phyloP scores from a whole-genome alignment of 2,888 invertebrate species.

The Steromphala cineraria region DNA sequence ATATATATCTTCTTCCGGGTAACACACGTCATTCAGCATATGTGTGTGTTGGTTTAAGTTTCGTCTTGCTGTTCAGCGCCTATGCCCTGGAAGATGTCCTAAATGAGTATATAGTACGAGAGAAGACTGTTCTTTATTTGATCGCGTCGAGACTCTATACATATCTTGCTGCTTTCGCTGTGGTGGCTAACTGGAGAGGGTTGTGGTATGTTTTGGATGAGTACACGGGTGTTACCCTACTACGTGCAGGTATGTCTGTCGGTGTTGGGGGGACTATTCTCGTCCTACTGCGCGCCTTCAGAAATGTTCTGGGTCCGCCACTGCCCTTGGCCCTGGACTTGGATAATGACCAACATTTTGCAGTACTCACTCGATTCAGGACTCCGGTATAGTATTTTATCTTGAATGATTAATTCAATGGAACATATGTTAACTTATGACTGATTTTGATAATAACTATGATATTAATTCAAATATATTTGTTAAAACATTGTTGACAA shows the following conservation, averaged over 20 bases:
- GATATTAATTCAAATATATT: too few relatives aligned
- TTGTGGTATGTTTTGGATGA: background rate
- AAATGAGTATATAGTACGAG: background rate
- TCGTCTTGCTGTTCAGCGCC: background rate
- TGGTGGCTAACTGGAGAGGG: constrained; percentile 3
- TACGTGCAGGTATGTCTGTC: background rate
- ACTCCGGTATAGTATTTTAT: background rate
- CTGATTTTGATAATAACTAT: too few relatives aligned
- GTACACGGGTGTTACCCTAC: background rate
- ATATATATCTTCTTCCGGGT: background rate
- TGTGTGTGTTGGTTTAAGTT: background rate
- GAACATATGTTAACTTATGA: too few relatives aligned
- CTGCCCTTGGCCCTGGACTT: background rate
- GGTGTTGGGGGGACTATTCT: background rate
- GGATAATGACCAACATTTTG: background rate
- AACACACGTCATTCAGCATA: background rate
- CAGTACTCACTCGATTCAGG: background rate
- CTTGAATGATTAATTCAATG: background rate
- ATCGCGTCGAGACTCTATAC: background rate
- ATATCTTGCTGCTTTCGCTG: background rate
- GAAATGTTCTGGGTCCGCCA: background rate
- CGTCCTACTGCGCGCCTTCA: background rate
- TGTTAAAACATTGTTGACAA: too few relatives aligned
- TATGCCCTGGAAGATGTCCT: background rate
- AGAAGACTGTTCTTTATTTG: background rate